Evolutionary conservation across 30 jellyfish, hydroid and myxozoan genomes (phyloP).

Genomic region (Calvadosia cruxmelitensis): DNA sequence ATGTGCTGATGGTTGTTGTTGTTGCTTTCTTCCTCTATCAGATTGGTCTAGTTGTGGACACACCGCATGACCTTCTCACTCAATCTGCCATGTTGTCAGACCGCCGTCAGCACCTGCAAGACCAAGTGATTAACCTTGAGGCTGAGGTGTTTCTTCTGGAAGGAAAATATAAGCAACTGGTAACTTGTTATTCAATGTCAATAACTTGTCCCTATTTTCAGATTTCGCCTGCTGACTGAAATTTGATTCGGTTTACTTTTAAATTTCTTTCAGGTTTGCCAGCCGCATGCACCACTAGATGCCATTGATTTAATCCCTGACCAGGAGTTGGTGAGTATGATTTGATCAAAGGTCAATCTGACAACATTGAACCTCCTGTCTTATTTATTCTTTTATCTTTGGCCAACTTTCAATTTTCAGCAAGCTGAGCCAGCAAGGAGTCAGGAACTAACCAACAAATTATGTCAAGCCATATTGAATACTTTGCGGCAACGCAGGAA

Average conservation of each 20-base stretch:
- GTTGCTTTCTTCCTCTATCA: no score
- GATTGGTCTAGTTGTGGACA: slow-evolving; percentile 52
- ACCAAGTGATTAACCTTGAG: slow-evolving; percentile 58
- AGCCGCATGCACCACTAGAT: not conserved
- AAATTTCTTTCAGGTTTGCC: not conserved
- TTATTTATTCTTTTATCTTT: not conserved
- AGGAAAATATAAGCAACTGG: slow-evolving; percentile 50
- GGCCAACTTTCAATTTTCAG: not conserved
- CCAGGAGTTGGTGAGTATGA: not conserved
- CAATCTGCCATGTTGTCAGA: slow-evolving; percentile 45
- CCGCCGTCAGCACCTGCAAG: slow-evolving; percentile 50
- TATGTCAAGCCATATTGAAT: slow-evolving; percentile 71
- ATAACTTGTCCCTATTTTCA: not conserved
- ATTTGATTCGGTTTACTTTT: no score
- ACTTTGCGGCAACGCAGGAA: slow-evolving; percentile 59
- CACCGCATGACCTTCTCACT: slow-evolving; percentile 65
- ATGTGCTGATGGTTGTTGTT: no score
- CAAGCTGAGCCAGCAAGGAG: slow-evolving; percentile 7
- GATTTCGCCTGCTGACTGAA: no score
- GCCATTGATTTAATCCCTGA: not conserved
- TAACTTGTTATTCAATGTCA: slow-evolving; percentile 1
- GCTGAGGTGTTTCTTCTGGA: slow-evolving; percentile 56
- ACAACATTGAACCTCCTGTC: not conserved
- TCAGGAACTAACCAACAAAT: slow-evolving; percentile 47
- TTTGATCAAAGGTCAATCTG: not conserved